phyloP scores from a whole-genome alignment of 2,888 invertebrate species.

The Pollenia angustigena region DNA sequence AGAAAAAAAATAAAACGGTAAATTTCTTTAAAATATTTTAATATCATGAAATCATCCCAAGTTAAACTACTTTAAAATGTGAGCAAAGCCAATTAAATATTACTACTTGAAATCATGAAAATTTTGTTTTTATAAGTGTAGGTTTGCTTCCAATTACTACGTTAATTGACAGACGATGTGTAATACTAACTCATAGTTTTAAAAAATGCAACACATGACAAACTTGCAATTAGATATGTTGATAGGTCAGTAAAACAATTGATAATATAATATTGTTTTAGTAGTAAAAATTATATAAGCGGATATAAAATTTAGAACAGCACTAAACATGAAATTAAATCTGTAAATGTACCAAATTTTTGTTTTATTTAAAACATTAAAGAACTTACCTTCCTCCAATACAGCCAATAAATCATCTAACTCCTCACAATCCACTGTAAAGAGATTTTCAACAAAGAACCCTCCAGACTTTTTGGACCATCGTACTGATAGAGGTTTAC shows the following conservation, averaged over 20 bases:
- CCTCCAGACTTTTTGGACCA: slow-evolving; percentile 97
- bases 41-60: too few relatives aligned
- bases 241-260: slow-evolving; percentile 32
- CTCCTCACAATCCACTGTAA: slow-evolving; percentile 96
- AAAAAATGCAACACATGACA: slow-evolving; percentile 11
- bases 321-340: background rate
- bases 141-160: background rate
- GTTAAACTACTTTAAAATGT: too few relatives aligned
- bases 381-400: slow-evolving; percentile 92
- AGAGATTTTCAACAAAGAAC: slow-evolving; percentile 98
- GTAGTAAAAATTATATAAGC: too few relatives aligned
- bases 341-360: background rate
- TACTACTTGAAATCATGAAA: background rate
- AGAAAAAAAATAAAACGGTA: too few relatives aligned
- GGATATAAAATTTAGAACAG: too few relatives aligned
- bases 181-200: slow-evolving; percentile 13
- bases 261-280: background rate
- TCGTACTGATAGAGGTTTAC: slow-evolving; percentile 92
- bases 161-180: slow-evolving; percentile 22
- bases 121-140: background rate
- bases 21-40: too few relatives aligned
- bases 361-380: background rate
- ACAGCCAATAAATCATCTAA: slow-evolving; percentile 96
- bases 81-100: too few relatives aligned
- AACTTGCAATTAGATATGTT: background rate